Conservation (phyloP, 2,797 vertebrate species). For the Clamator glandarius region DNA sequence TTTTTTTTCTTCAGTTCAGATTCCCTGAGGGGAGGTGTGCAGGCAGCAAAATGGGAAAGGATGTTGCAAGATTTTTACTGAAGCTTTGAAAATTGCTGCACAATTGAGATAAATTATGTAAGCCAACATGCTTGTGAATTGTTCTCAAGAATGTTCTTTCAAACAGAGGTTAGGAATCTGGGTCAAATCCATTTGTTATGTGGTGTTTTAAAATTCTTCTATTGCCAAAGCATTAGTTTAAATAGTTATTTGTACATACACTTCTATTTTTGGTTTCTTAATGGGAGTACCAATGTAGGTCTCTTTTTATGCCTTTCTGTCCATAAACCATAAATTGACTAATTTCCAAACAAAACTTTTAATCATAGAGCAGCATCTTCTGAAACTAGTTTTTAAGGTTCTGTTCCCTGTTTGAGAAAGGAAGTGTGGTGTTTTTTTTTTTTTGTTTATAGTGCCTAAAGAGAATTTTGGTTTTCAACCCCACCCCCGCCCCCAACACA, state of each 20-base stretch:
- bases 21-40: not conserved
- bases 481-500: too few relatives aligned
- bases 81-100: not conserved
- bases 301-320: not conserved
- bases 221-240: not conserved
- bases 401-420: not conserved
- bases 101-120: not conserved
- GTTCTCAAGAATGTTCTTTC: constrained; percentile 1
- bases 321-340: not conserved
- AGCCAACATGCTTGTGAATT: not conserved
- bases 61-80: not conserved
- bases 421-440: too few relatives aligned
- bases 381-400: not conserved
- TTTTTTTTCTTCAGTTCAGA: not conserved
- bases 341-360: not conserved
- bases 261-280: not conserved
- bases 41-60: not conserved
- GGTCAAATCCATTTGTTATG: not conserved
- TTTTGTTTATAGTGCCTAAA: not conserved
- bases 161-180: not conserved
- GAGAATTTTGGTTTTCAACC: not conserved
- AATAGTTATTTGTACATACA: not conserved
- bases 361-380: not conserved
- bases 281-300: not conserved
- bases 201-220: not conserved